phyloP scores from a whole-genome alignment of 1,140 invertebrate genomes.

The Drosophila ananassae region DNA sequence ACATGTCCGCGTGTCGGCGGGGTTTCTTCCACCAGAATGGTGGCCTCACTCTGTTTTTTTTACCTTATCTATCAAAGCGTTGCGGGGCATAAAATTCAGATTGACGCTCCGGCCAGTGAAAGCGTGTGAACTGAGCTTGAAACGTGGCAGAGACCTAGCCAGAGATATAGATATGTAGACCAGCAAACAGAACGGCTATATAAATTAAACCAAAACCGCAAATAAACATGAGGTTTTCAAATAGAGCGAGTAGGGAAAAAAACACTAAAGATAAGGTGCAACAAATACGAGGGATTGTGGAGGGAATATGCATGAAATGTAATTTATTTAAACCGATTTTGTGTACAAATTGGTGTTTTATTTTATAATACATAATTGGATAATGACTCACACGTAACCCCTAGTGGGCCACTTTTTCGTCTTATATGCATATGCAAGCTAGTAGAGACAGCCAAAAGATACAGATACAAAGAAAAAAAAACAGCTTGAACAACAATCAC shows the following conservation, averaged over 20 bases:
- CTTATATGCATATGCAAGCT: conserved; percentile 67
- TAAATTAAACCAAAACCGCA: conserved; percentile 59
- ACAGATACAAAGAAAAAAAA: conserved; percentile 14
- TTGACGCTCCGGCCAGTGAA: conserved; percentile 71
- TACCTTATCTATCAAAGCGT: conserved; percentile 62
- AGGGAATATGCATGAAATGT: background rate
- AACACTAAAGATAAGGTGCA: conserved; percentile 27
- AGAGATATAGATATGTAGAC: conserved; percentile 34
- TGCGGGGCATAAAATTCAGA: conserved; percentile 62
- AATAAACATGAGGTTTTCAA: conserved; percentile 57
- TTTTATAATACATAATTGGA: background rate
- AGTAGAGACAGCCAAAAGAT: conserved; percentile 14
- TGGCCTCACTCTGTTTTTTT: conserved; percentile 1
- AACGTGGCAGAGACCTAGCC: conserved; percentile 38
- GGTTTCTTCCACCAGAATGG: conserved; percentile 16
- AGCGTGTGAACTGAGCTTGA: conserved; percentile 83
- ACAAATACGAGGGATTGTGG: conserved; percentile 4
- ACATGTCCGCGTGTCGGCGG: background rate
- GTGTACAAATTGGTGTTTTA: background rate
- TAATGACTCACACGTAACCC: background rate
- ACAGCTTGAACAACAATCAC: conserved; percentile 38
- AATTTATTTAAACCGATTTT: background rate
- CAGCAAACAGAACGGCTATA: conserved; percentile 16
- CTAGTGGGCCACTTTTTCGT: conserved; percentile 9
- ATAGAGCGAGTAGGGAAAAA: background rate